These are phyloP conservation scores for Periphyllus acericola DNA, from an alignment of 2,888 invertebrate genomes.

Conservation along the genomic window DNA sequence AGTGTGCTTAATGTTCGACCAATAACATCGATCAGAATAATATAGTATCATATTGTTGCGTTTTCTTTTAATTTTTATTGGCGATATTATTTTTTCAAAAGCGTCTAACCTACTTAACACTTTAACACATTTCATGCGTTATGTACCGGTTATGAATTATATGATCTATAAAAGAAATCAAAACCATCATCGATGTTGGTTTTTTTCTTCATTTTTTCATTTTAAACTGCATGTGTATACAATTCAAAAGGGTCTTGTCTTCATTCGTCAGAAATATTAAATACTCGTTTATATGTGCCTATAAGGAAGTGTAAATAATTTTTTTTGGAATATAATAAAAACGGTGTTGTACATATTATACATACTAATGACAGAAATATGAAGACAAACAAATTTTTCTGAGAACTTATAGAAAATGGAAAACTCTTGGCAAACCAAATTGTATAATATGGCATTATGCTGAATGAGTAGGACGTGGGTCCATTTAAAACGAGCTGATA, in stretches of 20 bases:
- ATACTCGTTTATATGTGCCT: background rate
- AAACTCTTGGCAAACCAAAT: too few species aligned
- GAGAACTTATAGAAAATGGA: too few species aligned
- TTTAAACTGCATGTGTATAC: background rate
- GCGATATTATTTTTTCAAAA: background rate
- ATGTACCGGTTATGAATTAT: background rate
- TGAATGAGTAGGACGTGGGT: too few species aligned
- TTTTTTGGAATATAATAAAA: too few species aligned
- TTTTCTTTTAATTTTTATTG: background rate
- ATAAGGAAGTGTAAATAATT: too few species aligned
- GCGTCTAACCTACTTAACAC: constrained; percentile 1
- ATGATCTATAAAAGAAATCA: background rate
- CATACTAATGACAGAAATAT: background rate
- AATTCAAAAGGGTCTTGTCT: background rate
- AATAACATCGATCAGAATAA: background rate
- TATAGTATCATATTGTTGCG: background rate
- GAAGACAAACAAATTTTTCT: background rate
- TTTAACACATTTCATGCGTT: background rate
- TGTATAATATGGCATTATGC: too few species aligned
- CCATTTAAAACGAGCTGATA: too few species aligned
- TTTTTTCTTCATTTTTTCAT: background rate
- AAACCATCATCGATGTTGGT: background rate
- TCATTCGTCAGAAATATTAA: background rate
- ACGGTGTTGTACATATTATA: too few species aligned
- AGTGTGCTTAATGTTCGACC: background rate